phyloP scores from a whole-genome alignment of 2,797 vertebrate genomes.

The Choloepus didactylus region DNA sequence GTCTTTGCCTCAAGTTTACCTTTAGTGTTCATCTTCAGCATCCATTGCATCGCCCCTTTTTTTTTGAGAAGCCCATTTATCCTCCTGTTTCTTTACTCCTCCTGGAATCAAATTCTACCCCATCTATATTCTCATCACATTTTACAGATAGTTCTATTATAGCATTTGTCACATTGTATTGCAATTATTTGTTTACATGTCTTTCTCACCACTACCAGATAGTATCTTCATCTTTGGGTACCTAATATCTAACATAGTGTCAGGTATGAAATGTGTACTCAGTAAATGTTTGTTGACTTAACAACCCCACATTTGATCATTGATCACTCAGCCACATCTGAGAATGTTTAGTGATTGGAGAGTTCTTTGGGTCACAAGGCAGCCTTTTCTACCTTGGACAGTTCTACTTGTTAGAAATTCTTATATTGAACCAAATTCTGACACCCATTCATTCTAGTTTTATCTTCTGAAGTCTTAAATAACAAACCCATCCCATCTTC shows the following conservation, averaged over 20 bases:
- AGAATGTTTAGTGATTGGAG: background rate
- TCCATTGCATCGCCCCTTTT: background rate
- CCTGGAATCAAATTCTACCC: background rate
- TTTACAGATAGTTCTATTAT: background rate
- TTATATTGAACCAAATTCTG: conserved; percentile 3
- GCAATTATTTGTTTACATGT: background rate
- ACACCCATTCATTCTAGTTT: conserved; percentile 44
- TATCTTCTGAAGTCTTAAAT: conserved; percentile 52
- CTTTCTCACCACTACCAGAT: background rate
- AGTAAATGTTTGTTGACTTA: conserved; percentile 6
- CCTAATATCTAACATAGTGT: background rate
- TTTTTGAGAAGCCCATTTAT: background rate
- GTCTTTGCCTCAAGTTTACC: background rate
- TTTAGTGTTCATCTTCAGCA: background rate
- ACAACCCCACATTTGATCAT: background rate
- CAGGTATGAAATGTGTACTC: background rate
- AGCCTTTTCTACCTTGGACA: background rate
- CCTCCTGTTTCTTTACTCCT: background rate
- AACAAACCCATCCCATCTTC: background rate
- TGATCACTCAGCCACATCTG: conserved; percentile 10
- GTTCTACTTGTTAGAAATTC: conserved; percentile 50
- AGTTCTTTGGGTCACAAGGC: background rate
- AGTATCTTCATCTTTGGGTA: background rate
- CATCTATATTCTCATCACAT: background rate
- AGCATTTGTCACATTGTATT: background rate